These are phyloP conservation scores for Phaetusa simplex DNA, from an alignment of 2,113 vertebrate genomes.

Conservation along the genomic window DNA sequence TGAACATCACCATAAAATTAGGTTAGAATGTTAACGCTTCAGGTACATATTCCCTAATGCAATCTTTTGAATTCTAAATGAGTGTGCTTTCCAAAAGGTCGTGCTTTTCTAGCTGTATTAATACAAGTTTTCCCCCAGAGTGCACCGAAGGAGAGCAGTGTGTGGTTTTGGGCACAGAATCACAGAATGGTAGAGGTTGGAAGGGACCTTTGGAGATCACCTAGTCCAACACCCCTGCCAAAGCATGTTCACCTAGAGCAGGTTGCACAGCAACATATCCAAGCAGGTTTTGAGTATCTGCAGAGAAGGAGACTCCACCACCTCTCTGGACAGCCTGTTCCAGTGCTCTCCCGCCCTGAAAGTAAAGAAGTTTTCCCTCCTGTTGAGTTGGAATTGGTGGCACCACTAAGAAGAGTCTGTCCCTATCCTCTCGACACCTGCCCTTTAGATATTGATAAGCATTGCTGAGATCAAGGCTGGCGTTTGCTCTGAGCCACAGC, in stretches of 20 bases:
- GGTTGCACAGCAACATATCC: background rate
- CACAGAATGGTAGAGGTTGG: background rate
- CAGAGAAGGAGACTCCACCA: background rate
- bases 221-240: background rate
- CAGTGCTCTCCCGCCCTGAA: background rate
- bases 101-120: background rate
- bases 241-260: background rate
- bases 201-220: background rate
- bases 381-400: background rate
- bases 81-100: background rate
- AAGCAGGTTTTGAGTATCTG: background rate
- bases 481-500: no score
- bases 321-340: background rate
- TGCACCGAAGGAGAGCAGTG: accelerated
- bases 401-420: background rate
- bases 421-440: background rate
- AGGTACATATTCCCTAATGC: no score
- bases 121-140: no score
- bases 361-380: background rate
- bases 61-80: background rate
- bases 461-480: background rate
- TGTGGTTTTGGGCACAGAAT: background rate
- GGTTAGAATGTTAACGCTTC: background rate
- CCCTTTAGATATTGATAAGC: background rate
- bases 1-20: accelerated